Conservation (phyloP, 1,140 invertebrate species). For the Watersipora subatra region DNA sequence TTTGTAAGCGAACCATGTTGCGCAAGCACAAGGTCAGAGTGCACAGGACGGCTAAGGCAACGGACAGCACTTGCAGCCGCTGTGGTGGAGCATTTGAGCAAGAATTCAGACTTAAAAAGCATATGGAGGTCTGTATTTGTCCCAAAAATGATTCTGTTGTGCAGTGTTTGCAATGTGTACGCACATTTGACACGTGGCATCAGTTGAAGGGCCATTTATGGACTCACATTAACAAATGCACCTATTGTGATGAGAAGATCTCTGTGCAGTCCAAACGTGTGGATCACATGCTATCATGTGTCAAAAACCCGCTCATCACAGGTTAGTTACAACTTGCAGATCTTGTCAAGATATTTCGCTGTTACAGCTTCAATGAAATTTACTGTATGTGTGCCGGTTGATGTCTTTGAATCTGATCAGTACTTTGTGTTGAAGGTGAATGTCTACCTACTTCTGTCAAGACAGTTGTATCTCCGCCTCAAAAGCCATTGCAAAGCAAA, state of each 20-base stretch:
- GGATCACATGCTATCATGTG: background rate
- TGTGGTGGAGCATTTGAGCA: background rate
- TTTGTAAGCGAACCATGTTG: background rate
- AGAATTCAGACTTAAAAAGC: background rate
- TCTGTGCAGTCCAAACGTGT: background rate
- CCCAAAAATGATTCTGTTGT: background rate
- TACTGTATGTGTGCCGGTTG: too few relatives aligned
- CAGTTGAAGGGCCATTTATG: background rate
- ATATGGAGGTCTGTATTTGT: background rate
- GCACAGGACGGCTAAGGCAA: background rate
- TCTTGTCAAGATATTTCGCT: too few relatives aligned
- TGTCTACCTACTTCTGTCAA: too few relatives aligned
- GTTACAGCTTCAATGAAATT: too few relatives aligned
- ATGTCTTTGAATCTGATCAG: too few relatives aligned
- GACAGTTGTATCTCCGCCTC: too few relatives aligned
- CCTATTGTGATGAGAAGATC: background rate
- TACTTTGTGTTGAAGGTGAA: too few relatives aligned
- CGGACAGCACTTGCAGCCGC: background rate
- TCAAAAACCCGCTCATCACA: background rate
- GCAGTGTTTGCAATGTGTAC: background rate
- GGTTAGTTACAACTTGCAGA: too few relatives aligned
- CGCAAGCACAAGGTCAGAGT: background rate
- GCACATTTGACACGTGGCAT: background rate
- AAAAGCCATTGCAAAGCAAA: too few relatives aligned
- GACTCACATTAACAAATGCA: background rate